A percentile compares a stretch with the other conserved stretches of the same genome.
Conservation (phyloP, 1,140 invertebrate species). For the Eumaeus atala region DNA sequence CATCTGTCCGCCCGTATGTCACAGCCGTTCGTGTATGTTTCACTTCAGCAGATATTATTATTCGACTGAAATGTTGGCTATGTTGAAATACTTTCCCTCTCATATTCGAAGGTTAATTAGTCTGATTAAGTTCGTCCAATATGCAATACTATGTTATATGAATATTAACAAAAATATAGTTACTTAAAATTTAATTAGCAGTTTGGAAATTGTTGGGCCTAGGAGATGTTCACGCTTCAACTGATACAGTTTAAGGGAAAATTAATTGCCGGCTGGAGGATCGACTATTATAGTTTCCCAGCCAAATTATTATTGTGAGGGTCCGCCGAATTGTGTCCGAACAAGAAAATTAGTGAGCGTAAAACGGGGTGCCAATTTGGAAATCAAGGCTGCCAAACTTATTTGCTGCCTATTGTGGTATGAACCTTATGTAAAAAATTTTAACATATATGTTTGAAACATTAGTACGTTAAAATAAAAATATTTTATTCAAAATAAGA, state of each 20-base stretch:
- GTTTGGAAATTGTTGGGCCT: conserved; percentile 50
- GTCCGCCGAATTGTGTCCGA: conserved; percentile 66
- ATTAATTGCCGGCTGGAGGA: conserved; percentile 69
- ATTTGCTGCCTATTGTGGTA: conserved; percentile 52
- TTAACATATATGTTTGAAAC: too few species aligned
- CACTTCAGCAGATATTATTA: too few species aligned
- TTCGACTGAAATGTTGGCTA: too few species aligned
- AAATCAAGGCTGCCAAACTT: conserved; percentile 61
- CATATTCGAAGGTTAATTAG: too few species aligned
- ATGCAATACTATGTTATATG: background rate
- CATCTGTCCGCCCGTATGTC: too few species aligned
- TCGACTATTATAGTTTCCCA: conserved; percentile 70
- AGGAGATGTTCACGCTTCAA: conserved; percentile 67
- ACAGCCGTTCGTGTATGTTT: too few species aligned
- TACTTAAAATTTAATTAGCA: conserved; percentile 43
- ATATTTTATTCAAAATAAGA: too few species aligned
- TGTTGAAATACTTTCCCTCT: too few species aligned
- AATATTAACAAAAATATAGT: too few species aligned
- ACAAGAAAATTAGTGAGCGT: conserved; percentile 73
- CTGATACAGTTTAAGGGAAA: conserved; percentile 68
- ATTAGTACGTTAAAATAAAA: too few species aligned
- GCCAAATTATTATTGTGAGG: conserved; percentile 69
- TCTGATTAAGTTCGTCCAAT: conserved; percentile 1
- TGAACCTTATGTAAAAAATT: conserved; percentile 22
- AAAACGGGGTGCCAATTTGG: conserved; percentile 69